phyloP scores from a whole-genome alignment of 2,888 invertebrate genomes.

The Agrochola litura region DNA sequence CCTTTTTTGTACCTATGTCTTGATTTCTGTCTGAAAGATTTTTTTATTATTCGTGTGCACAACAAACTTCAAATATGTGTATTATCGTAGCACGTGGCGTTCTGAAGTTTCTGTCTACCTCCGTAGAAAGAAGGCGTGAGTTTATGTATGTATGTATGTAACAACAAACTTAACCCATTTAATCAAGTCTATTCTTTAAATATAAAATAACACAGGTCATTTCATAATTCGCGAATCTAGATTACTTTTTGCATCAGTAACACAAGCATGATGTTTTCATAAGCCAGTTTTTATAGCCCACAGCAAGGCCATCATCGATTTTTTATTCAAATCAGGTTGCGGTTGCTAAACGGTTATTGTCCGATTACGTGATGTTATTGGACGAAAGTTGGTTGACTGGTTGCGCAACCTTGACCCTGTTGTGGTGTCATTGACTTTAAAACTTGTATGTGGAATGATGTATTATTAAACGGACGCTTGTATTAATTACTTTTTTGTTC shows the following conservation, averaged over 20 bases:
- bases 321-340: conserved; percentile 44
- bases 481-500: background rate
- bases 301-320: conserved; percentile 52
- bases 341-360: conserved; percentile 56
- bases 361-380: conserved; percentile 61
- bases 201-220: background rate
- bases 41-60: too few species aligned
- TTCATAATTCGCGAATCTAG: conserved; percentile 29
- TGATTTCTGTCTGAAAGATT: too few species aligned
- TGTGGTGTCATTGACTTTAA: conserved; percentile 59
- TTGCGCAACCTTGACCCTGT: conserved; percentile 52
- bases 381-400: conserved; percentile 52
- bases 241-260: conserved; percentile 34
- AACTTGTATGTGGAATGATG: conserved; percentile 28
- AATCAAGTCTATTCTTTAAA: background rate
- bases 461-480: background rate
- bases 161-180: background rate
- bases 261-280: conserved; percentile 43
- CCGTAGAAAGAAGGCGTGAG: too few species aligned
- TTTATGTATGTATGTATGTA: too few species aligned
- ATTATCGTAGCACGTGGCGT: too few species aligned
- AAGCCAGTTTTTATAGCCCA: conserved; percentile 34
- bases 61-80: too few species aligned
- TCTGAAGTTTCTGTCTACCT: too few species aligned
- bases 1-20: too few species aligned